Conservation (phyloP, 2,113 vertebrate species). For the Zapus hudsonius region DNA sequence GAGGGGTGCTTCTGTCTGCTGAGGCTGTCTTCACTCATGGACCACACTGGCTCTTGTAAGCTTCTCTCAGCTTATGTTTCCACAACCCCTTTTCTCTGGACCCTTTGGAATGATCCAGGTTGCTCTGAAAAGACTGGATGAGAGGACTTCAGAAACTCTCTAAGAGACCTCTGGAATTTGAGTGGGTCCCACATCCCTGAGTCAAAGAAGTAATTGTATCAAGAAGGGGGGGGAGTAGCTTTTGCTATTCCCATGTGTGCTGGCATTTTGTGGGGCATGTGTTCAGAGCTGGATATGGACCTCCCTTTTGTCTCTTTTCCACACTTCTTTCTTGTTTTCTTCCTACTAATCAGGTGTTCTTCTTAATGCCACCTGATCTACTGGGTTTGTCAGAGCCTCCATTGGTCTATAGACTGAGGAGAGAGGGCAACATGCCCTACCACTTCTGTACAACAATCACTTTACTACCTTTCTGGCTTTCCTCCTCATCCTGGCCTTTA, state of each 20-base stretch:
- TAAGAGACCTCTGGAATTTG: accelerated
- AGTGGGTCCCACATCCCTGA: background rate
- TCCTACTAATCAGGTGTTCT: background rate
- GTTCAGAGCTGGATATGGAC: background rate
- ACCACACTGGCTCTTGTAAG: background rate
- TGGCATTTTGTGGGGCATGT: background rate
- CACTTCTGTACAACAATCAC: too few relatives aligned
- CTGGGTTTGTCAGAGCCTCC: background rate
- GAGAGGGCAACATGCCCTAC: background rate
- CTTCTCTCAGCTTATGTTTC: background rate
- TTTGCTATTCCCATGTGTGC: background rate
- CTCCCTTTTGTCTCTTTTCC: background rate
- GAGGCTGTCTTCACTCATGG: background rate
- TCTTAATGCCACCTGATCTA: background rate
- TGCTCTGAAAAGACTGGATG: background rate
- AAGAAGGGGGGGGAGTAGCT: background rate
- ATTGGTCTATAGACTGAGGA: too few relatives aligned
- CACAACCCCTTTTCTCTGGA: background rate
- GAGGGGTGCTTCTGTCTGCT: background rate
- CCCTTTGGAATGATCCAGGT: background rate
- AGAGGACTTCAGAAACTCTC: background rate
- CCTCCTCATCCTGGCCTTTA: background rate
- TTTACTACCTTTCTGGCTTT: background rate
- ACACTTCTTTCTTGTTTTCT: background rate
- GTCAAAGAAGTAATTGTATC: background rate